A percentile compares a stretch with the other conserved stretches of the same genome.
Conservation (phyloP, 1,140 invertebrate species). For the Theocolax elegans region DNA sequence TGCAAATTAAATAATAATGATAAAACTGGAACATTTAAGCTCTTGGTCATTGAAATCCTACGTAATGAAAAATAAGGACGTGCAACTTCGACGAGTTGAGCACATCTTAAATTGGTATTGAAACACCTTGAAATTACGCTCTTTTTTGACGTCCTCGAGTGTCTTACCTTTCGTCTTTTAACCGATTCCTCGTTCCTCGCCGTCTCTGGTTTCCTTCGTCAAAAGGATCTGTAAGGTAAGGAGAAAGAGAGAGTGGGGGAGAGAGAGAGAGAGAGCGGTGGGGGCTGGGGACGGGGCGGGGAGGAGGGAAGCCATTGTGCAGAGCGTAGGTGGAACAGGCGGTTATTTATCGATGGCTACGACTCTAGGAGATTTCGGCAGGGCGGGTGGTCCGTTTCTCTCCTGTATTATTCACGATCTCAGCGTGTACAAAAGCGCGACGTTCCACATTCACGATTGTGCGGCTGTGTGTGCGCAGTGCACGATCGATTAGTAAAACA, state of each 20-base stretch:
- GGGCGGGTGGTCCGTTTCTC: constrained; percentile 15
- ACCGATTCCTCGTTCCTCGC: background rate
- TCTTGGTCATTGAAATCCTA: no score
- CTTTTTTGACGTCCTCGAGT: constrained; percentile 8
- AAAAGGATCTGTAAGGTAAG: background rate
- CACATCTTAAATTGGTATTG: constrained; percentile 9
- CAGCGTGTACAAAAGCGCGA: background rate
- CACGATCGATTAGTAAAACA: constrained; percentile 29
- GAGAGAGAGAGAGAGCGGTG: no score
- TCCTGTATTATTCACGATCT: constrained; percentile 17
- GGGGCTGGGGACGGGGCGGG: no score
- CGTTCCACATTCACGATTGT: background rate
- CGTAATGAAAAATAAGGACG: no score
- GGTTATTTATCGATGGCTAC: constrained; percentile 23
- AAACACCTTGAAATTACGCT: constrained; percentile 26
- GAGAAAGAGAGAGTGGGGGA: background rate
- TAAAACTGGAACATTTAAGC: no score
- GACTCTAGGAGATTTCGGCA: background rate
- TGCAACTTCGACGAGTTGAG: background rate
- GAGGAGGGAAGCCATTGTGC: no score
- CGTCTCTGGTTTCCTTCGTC: no score
- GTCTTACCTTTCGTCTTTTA: constrained; percentile 3
- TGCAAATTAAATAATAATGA: no score
- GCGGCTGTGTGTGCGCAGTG: background rate
- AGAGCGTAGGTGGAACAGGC: constrained; percentile 14